phyloP scores from a whole-genome alignment of 2,113 vertebrate species.

The Apus apus region DNA sequence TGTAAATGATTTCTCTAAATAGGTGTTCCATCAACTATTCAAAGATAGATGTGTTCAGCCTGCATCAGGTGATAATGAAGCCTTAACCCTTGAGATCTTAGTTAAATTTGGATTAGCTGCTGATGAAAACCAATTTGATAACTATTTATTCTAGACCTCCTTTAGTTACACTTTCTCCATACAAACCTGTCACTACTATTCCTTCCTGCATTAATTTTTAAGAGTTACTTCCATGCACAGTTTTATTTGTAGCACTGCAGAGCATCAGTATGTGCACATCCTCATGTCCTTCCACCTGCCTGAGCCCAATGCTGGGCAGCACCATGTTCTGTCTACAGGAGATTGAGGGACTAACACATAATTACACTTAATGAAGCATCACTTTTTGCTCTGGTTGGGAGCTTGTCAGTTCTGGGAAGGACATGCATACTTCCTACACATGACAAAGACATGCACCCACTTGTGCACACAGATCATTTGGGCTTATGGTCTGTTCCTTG shows the following conservation, averaged over 20 bases:
- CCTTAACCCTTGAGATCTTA: background rate
- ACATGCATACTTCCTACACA: fast-evolving
- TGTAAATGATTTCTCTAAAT: conserved; percentile 30
- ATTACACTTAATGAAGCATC: background rate
- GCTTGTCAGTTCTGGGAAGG: background rate
- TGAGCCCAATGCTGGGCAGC: background rate
- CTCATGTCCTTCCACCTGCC: background rate
- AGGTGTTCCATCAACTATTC: background rate
- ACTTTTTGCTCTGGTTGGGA: background rate
- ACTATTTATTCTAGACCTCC: background rate
- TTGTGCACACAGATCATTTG: background rate
- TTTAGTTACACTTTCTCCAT: background rate
- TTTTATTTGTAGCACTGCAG: background rate
- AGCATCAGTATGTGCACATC: background rate
- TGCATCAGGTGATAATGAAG: background rate
- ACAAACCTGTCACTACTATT: background rate
- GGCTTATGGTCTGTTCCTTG: fast-evolving
- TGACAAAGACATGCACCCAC: background rate
- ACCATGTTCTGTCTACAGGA: background rate
- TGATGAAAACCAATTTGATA: background rate
- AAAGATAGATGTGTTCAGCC: background rate
- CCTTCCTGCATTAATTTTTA: background rate
- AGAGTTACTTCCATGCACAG: background rate
- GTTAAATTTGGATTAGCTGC: conserved; percentile 1
- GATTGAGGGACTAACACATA: background rate